phyloP scores from a whole-genome alignment of 2,113 vertebrate genomes.

The Cynopterus brachyotis region DNA sequence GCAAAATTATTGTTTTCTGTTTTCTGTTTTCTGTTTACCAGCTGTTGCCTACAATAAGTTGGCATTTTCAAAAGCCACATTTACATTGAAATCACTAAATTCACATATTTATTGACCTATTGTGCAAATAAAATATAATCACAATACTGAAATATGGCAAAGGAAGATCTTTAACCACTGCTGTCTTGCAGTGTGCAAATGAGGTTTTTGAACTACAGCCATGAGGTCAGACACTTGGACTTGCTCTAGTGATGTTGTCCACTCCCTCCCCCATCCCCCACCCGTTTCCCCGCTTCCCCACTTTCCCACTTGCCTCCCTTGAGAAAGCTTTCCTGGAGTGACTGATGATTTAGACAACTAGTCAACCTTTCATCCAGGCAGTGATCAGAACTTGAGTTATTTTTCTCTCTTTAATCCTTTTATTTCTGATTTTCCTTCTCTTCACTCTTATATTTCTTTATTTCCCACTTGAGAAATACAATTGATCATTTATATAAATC shows the following conservation, averaged over 20 bases:
- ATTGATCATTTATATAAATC: background rate
- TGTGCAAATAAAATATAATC: conserved; percentile 26
- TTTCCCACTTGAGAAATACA: background rate
- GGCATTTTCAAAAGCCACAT: conserved; percentile 64
- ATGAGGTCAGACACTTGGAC: background rate
- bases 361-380: background rate
- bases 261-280: background rate
- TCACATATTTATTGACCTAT: conserved; percentile 45
- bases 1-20: background rate
- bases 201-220: background rate
- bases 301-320: no score
- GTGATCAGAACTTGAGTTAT: background rate
- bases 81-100: conserved; percentile 54
- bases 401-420: background rate
- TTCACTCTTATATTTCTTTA: background rate
- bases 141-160: background rate
- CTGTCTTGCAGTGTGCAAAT: background rate
- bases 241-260: background rate
- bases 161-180: background rate
- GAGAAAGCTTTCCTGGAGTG: background rate
- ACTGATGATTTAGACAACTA: background rate
- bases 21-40: conserved; percentile 18
- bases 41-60: conserved; percentile 29
- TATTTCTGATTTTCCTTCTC: background rate
- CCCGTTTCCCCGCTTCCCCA: no score